Evolutionary conservation across 53 echinoderm and acorn worm species (phyloP).

Genomic region (Luidia sarsii): DNA sequence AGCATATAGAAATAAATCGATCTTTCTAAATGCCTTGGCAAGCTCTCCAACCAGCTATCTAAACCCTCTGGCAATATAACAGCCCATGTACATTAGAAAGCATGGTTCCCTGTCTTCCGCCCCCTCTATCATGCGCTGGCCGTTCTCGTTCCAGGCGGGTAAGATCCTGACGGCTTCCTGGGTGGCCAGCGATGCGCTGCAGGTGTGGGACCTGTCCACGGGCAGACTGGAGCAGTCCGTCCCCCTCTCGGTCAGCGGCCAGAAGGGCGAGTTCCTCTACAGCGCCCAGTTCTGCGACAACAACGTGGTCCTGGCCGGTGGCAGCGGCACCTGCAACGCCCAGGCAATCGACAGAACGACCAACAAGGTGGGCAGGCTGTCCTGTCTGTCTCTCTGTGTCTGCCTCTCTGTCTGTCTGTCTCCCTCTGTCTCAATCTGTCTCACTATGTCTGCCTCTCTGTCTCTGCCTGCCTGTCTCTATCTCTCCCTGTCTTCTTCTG

Average conservation of each 20-base stretch:
- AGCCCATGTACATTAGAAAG: too few relatives aligned
- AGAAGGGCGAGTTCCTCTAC: conserved; percentile 88
- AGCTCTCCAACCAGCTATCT: too few relatives aligned
- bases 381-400: too few relatives aligned
- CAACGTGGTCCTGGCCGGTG: conserved; percentile 82
- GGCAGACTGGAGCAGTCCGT: conserved; percentile 81
- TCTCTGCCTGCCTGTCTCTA: too few relatives aligned
- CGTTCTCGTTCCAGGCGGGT: conserved; percentile 63
- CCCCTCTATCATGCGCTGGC: neutral
- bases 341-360: conserved; percentile 80
- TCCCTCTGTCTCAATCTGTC: too few relatives aligned
- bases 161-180: conserved; percentile 96
- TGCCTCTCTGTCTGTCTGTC: too few relatives aligned
- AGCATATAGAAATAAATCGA: too few relatives aligned
- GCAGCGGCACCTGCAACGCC: conserved; percentile 81
- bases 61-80: neutral
- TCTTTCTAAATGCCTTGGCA: too few relatives aligned
- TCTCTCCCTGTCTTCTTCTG: too few relatives aligned
- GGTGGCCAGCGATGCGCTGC: conserved; percentile 73
- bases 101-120: too few relatives aligned
- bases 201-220: conserved; percentile 84
- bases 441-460: too few relatives aligned
- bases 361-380: conserved; percentile 71
- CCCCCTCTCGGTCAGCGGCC: conserved; percentile 61
- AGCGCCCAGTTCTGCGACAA: conserved; percentile 93